A percentile compares a stretch with the other conserved stretches of the same genome.
These are phyloP conservation scores for Metopolophium dirhodum DNA, from an alignment of 1,140 invertebrate species.

Conservation along the genomic window DNA sequence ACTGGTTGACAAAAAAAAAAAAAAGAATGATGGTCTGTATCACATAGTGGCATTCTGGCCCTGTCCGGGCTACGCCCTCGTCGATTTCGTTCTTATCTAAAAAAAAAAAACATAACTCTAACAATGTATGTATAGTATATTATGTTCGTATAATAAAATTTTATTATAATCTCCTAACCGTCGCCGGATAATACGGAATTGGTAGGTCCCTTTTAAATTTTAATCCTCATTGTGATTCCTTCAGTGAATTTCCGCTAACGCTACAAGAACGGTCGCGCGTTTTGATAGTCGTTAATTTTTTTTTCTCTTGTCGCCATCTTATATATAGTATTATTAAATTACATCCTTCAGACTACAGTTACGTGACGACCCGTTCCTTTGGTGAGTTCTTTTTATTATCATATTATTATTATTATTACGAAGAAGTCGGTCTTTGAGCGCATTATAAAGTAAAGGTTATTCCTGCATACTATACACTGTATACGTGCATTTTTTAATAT, in stretches of 20 bases:
- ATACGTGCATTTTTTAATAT: not conserved
- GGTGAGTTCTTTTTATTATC: not conserved
- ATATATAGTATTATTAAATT: constrained; percentile 6
- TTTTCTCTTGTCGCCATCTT: not conserved
- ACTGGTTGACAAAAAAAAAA: constrained; percentile 11
- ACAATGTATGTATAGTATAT: constrained; percentile 9
- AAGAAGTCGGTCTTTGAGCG: not conserved
- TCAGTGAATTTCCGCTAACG: constrained; percentile 9
- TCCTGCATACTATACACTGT: not conserved
- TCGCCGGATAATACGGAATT: not conserved
- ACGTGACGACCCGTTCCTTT: not conserved
- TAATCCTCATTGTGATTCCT: constrained; percentile 32
- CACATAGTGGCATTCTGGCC: not conserved
- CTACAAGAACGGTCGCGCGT: not conserved
- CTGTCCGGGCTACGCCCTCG: not conserved
- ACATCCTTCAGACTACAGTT: not conserved
- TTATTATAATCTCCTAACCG: constrained; percentile 17
- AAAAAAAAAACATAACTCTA: not conserved
- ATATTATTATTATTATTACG: not conserved
- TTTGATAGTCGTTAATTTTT: constrained; percentile 8
- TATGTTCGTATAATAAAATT: constrained; percentile 1
- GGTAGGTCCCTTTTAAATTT: constrained; percentile 20
- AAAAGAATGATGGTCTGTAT: not conserved
- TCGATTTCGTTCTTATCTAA: constrained; percentile 20
- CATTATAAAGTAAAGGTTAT: not conserved